Conservation (phyloP, 1,140 invertebrate species). For the Drosophila athabasca region DNA sequence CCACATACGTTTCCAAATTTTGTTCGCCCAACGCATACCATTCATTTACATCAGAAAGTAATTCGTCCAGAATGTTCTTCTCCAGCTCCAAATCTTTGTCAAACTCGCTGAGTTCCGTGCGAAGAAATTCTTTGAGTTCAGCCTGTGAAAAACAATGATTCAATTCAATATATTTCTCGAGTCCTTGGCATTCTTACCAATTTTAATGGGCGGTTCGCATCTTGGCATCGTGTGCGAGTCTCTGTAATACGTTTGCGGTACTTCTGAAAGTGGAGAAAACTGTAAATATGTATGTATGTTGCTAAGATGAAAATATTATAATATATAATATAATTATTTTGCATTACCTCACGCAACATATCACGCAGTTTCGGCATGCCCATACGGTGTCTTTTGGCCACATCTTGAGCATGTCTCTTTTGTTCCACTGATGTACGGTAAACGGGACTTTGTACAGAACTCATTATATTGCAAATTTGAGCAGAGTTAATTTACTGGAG, state of each 20-base stretch:
- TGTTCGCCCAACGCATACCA: constrained; percentile 74
- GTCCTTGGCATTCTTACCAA: constrained; percentile 32
- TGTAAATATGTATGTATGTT: neutral
- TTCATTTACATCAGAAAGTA: constrained; percentile 67
- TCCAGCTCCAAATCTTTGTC: constrained; percentile 69
- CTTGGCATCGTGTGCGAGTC: constrained; percentile 41
- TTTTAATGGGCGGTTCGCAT: constrained; percentile 52
- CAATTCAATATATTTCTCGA: neutral
- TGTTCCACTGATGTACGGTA: constrained; percentile 70
- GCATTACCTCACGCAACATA: constrained; percentile 61
- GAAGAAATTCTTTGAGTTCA: constrained; percentile 59
- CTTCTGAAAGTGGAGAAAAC: constrained; percentile 36
- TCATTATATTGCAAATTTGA: constrained; percentile 32
- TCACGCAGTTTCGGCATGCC: constrained; percentile 69
- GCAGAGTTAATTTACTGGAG: too few species aligned
- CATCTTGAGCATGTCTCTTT: constrained; percentile 68
- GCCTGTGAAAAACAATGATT: constrained; percentile 20
- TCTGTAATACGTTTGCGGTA: constrained; percentile 60
- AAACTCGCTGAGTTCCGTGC: constrained; percentile 62
- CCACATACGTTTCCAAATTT: constrained; percentile 53
- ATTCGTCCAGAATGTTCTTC: constrained; percentile 61
- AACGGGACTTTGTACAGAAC: constrained; percentile 51
- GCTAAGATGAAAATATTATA: neutral
- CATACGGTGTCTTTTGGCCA: constrained; percentile 56
- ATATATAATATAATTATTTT: too few species aligned